Conservation (phyloP, 2,888 invertebrate genomes). For the Chrysina gloriosa region DNA sequence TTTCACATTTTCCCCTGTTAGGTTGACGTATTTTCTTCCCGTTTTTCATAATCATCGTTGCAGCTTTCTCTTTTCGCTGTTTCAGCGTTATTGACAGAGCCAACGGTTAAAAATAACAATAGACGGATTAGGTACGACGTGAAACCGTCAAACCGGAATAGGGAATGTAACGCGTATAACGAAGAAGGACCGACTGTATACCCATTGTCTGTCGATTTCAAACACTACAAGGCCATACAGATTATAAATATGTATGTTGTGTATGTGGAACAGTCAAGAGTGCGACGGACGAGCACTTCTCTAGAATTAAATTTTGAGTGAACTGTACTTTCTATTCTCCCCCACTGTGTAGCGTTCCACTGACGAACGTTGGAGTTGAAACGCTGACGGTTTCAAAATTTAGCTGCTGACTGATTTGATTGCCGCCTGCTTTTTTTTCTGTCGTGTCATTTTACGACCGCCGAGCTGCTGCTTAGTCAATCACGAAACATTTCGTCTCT, state of each 20-base stretch:
- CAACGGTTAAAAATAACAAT: slow-evolving; percentile 28
- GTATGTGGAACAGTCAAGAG: no score
- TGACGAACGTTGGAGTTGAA: slow-evolving; percentile 25
- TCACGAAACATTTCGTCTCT: background rate
- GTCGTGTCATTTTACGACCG: background rate
- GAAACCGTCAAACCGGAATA: background rate
- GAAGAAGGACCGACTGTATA: slow-evolving; percentile 1
- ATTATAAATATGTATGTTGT: slow-evolving; percentile 28
- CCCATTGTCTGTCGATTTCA: background rate
- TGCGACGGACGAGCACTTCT: slow-evolving; percentile 14
- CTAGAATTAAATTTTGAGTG: slow-evolving; percentile 26
- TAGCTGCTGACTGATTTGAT: slow-evolving; percentile 34
- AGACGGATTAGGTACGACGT: background rate
- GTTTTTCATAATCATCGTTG: slow-evolving; percentile 22
- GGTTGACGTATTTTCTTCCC: background rate
- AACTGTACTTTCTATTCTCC: slow-evolving; percentile 28
- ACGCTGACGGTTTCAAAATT: slow-evolving; percentile 30
- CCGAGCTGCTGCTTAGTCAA: slow-evolving; percentile 14
- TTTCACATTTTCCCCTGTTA: slow-evolving; percentile 19
- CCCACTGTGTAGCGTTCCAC: background rate
- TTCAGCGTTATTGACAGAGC: slow-evolving; percentile 18
- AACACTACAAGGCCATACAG: slow-evolving; percentile 14
- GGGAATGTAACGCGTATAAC: background rate
- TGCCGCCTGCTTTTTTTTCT: background rate
- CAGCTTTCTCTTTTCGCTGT: background rate